Evolutionary conservation across 2,113 vertebrate genomes (phyloP), one percentile per base, ranked within the genome.

Genomic region (Ammodytes marinus): DNA sequence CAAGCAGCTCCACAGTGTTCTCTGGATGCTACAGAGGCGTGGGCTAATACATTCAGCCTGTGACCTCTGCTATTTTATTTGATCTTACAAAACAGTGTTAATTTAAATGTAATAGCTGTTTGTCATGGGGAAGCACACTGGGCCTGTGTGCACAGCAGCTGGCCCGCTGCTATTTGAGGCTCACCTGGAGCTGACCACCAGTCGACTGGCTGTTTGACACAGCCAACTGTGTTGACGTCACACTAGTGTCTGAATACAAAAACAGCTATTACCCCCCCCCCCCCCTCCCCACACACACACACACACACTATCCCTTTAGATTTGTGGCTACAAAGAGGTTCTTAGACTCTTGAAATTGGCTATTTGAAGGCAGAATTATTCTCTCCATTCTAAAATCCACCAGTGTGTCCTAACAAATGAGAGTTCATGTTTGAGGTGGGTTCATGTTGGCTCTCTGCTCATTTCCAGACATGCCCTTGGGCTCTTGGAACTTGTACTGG

Each of bases 81-180:
- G 84, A 90, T 88, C 84, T 74, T 85, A 86, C 77, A 84, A 89
- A 93, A 82, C 74, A 58, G 60, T 84, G 77, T 90, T 91, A 90
- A 93, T 94, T 89, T 77, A 55, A 83, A 89, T 86, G 57, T 91
- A 91, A 93, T 90, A 77, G 80, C 70, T 75, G 78, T 86, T 92
- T 89, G 83, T 89, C 82, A 92, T 84, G 79, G 73, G 69, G 58
- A 86, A 46, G 72, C 87, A 90, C 87, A 88, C 73, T 17, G 75
- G 78, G 46, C 54, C 70, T 15, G 66, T 82, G 76, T 87, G 81
- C 72, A 54, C 58, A 75, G 65, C 85, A 72, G 76, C 79, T 60
- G 64, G 43, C 75, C 40, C 9, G 6, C 59, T 66, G 82, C 74
- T 77, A 17, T 69, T 77, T 71, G 47, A 81, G 85, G 75, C 82